Evolutionary conservation across 2,797 vertebrate species (phyloP).

Genomic region (Pipistrellus nathusii): DNA sequence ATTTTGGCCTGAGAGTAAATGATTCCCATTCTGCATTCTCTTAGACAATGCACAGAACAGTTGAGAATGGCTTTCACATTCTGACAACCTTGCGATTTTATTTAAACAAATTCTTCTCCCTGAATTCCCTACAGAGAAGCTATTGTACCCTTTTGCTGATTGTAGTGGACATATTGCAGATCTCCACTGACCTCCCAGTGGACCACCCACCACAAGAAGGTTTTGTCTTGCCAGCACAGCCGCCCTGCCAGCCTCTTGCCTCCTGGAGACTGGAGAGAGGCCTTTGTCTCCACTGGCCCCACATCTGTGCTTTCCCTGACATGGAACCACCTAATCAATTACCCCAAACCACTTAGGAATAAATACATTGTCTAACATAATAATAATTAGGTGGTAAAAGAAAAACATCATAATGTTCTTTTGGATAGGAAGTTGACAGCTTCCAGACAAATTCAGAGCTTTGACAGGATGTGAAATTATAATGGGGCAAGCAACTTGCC

Average conservation of each 20-base stretch:
- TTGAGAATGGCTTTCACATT: constrained; percentile 87
- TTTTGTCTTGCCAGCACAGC: constrained; percentile 93
- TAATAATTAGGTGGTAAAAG: constrained; percentile 86
- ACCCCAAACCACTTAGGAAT: constrained; percentile 82
- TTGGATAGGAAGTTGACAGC: constrained; percentile 76
- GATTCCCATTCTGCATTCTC: constrained; percentile 83
- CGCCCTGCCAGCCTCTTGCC: constrained; percentile 91
- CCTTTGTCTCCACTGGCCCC: constrained; percentile 77
- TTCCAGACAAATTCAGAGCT: constrained; percentile 74
- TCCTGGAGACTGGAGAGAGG: constrained; percentile 76
- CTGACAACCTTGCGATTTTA: constrained; percentile 88
- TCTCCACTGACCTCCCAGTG: constrained; percentile 89
- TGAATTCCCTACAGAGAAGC: constrained; percentile 91
- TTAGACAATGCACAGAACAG: constrained; percentile 85
- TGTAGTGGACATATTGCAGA: constrained; percentile 93
- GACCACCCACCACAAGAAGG: constrained; percentile 96
- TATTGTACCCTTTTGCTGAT: constrained; percentile 91
- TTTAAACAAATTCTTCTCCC: constrained; percentile 89
- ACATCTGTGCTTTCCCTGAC: constrained; percentile 94
- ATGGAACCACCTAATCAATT: constrained; percentile 89
- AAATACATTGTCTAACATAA: constrained; percentile 86
- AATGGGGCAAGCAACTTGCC: background rate
- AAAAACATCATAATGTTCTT: constrained; percentile 81
- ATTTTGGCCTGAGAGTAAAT: constrained; percentile 81
- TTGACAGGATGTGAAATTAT: background rate